These are phyloP conservation scores for Hypotaenidia philippensis DNA, from an alignment of 2,797 vertebrate species.

Conservation along the genomic window DNA sequence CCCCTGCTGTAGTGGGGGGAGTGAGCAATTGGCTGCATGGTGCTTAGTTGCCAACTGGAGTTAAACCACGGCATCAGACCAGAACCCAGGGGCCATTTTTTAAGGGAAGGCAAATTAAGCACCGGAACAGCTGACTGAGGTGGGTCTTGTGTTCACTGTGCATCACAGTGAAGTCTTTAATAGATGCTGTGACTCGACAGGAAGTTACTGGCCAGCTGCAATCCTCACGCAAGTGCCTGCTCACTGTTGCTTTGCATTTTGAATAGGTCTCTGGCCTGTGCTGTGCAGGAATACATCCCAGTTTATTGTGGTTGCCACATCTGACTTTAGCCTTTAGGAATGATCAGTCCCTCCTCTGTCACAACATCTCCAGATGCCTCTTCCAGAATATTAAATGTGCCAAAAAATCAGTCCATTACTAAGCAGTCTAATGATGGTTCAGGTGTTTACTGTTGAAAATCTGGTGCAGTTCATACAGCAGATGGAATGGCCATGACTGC, in stretches of 20 bases:
- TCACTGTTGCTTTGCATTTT: not conserved
- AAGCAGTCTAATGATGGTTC: not conserved
- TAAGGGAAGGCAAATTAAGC: not conserved
- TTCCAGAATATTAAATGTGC: not conserved
- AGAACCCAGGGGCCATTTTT: not conserved
- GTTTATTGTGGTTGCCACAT: not conserved
- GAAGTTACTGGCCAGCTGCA: not conserved
- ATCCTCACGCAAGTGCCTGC: fast-evolving
- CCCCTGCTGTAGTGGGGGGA: too few relatives aligned
- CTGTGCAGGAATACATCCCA: not conserved
- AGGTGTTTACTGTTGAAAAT: not conserved
- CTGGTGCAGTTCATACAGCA: not conserved
- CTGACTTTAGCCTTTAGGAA: not conserved
- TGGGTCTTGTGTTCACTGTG: not conserved
- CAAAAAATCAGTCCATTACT: not conserved
- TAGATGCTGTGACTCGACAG: not conserved
- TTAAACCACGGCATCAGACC: not conserved
- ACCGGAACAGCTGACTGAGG: not conserved
- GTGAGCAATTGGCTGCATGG: too few relatives aligned
- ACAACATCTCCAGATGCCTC: not conserved
- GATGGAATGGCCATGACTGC: not conserved
- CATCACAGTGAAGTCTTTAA: not conserved
- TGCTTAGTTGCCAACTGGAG: too few relatives aligned
- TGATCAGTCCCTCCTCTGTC: fast-evolving
- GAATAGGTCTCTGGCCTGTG: not conserved